phyloP scores from a whole-genome alignment of 2,113 vertebrate species.

The Empidonax alnorum region DNA sequence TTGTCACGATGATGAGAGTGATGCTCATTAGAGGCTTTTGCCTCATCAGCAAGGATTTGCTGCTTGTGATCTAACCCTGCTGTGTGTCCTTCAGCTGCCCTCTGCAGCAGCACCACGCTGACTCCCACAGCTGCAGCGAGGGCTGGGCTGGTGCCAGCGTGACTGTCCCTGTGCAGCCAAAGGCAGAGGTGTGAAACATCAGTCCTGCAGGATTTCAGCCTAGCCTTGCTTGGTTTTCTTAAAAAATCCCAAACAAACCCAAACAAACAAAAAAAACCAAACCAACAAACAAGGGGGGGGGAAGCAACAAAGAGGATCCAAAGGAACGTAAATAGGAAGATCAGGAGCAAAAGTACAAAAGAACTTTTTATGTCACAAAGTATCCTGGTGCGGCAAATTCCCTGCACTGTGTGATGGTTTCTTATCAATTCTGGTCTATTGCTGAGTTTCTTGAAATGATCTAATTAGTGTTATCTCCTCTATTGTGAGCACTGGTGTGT shows the following conservation, averaged over 20 bases:
- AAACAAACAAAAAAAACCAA: not conserved
- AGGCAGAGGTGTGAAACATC: not conserved
- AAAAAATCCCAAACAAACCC: not conserved
- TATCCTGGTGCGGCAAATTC: not conserved
- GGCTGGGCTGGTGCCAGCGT: not conserved
- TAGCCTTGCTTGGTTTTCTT: not conserved
- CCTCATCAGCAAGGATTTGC: not conserved
- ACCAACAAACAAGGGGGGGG: not conserved
- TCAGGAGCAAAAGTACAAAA: not conserved
- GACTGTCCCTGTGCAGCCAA: not conserved
- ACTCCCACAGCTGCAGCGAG: not conserved
- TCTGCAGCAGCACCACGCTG: not conserved
- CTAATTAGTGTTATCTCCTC: not conserved
- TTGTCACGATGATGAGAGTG: not conserved
- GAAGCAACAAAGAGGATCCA: not conserved
- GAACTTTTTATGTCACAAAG: not conserved
- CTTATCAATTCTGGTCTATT: not conserved
- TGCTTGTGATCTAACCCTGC: not conserved
- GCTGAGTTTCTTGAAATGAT: not conserved
- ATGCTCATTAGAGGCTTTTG: not conserved
- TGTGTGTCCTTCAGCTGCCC: not conserved
- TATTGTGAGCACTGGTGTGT: not conserved
- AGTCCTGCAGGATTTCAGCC: not conserved
- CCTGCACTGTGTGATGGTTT: not conserved
- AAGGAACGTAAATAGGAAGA: not conserved